These are phyloP conservation scores for Seira ritae DNA, from an alignment of 2,888 invertebrate species.

Conservation along the genomic window DNA sequence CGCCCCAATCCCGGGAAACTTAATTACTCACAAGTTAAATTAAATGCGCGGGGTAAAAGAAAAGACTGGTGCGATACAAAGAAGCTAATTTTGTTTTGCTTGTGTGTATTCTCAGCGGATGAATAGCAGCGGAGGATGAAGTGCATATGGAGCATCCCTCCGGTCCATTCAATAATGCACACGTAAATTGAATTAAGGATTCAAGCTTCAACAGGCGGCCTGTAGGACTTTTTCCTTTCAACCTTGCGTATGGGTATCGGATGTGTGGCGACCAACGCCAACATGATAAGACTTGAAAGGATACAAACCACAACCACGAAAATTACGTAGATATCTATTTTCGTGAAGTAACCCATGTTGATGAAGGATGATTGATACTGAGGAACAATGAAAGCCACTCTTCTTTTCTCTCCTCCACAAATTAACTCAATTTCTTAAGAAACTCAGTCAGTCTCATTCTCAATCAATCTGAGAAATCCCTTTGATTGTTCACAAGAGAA, in stretches of 20 bases:
- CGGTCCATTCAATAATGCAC: not conserved
- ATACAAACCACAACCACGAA: conserved; percentile 19
- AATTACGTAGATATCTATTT: conserved; percentile 44
- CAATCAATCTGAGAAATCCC: conserved; percentile 6
- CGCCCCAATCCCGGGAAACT: not conserved
- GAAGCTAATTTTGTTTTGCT: not conserved
- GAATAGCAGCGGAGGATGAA: no score
- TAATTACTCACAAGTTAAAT: not conserved
- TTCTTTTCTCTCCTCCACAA: not conserved
- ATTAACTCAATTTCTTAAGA: not conserved
- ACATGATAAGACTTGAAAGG: conserved; percentile 41
- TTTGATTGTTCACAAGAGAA: conserved; percentile 9
- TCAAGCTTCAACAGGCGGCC: conserved; percentile 14
- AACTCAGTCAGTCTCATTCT: not conserved
- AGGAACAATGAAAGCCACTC: conserved; percentile 5
- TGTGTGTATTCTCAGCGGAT: no score
- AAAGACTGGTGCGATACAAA: not conserved
- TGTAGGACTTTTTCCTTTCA: not conserved
- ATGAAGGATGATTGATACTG: not conserved
- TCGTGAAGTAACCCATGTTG: conserved; percentile 32
- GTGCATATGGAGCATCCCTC: not conserved
- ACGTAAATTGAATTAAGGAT: not conserved
- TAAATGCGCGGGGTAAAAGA: not conserved
- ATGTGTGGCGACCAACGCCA: conserved; percentile 10
- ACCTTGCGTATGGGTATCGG: conserved; percentile 16